These are phyloP conservation scores for Tyto alba DNA, from an alignment of 2,113 vertebrate species.

Conservation along the genomic window DNA sequence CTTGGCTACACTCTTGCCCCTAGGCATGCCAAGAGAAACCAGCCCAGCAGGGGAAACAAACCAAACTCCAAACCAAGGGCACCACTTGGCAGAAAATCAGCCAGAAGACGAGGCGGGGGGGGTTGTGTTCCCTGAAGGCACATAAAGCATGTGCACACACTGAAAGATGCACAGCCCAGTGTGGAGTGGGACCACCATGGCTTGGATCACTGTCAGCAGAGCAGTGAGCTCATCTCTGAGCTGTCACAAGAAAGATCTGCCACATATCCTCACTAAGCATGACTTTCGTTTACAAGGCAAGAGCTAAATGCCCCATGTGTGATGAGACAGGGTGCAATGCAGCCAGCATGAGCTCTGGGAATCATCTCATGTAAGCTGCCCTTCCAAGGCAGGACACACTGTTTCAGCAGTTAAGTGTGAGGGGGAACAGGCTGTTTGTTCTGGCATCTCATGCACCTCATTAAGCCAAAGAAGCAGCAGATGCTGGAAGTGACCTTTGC, in stretches of 20 bases:
- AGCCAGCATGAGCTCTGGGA: neutral
- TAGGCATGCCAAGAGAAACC: neutral
- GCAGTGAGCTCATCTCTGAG: neutral
- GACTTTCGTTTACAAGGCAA: neutral
- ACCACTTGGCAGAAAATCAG: neutral
- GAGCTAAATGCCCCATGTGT: neutral
- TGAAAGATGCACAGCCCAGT: neutral
- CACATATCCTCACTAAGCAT: neutral
- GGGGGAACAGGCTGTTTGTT: neutral
- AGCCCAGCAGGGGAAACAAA: neutral
- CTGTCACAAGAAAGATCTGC: neutral
- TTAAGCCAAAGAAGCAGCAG: neutral
- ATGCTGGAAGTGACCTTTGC: neutral
- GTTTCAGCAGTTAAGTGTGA: neutral
- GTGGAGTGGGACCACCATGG: accelerated
- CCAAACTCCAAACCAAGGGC: neutral
- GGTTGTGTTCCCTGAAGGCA: neutral
- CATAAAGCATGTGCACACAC: neutral
- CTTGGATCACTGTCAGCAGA: neutral
- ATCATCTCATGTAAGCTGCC: neutral
- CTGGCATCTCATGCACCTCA: neutral
- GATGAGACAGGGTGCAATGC: neutral
- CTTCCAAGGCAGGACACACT: neutral
- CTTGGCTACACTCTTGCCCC: neutral
- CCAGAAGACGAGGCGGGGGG: neutral